Evolutionary conservation across 2,888 invertebrate species (phyloP).

Genomic region (Gymnosoma rotundatum): DNA sequence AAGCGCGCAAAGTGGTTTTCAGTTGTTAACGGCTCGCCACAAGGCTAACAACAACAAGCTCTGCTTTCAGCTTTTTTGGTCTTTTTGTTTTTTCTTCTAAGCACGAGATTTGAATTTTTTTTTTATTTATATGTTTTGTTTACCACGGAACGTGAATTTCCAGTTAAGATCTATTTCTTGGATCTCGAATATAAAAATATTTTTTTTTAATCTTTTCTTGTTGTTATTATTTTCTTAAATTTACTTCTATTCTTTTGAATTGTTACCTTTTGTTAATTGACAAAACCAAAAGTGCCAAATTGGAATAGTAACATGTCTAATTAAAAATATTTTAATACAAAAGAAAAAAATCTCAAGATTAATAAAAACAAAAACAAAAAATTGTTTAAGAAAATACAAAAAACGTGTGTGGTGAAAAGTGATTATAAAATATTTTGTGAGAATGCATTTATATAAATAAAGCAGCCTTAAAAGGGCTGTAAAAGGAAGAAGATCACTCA

Average conservation of each 20-base stretch:
- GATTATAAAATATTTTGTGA: slow-evolving; percentile 15
- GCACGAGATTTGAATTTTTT: slow-evolving; percentile 54
- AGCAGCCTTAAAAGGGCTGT: slow-evolving; percentile 19
- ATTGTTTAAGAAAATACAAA: slow-evolving; percentile 14
- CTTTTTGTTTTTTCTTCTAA: slow-evolving; percentile 48
- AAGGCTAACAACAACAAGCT: slow-evolving; percentile 81
- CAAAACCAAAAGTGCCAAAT: slow-evolving; percentile 41
- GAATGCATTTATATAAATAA: slow-evolving; percentile 26
- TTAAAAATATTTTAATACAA: slow-evolving; percentile 13
- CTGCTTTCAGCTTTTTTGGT: slow-evolving; percentile 55
- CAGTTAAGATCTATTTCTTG: slow-evolving; percentile 61
- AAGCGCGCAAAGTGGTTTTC: slow-evolving; percentile 83
- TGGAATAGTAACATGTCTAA: slow-evolving; percentile 15
- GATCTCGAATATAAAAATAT: slow-evolving; percentile 22
- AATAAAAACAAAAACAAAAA: not conserved
- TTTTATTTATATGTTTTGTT: slow-evolving; percentile 67
- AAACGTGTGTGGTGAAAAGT: slow-evolving; percentile 37
- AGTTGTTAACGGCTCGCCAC: slow-evolving; percentile 83
- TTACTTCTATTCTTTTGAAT: slow-evolving; percentile 27
- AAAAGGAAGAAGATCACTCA: not conserved
- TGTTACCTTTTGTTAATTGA: slow-evolving; percentile 30
- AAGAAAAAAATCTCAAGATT: not conserved
- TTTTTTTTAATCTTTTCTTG: slow-evolving; percentile 26
- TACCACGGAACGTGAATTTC: slow-evolving; percentile 72
- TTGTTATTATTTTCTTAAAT: not conserved